phyloP scores from a whole-genome alignment of 2,113 vertebrate species.

The Ailurus styani region DNA sequence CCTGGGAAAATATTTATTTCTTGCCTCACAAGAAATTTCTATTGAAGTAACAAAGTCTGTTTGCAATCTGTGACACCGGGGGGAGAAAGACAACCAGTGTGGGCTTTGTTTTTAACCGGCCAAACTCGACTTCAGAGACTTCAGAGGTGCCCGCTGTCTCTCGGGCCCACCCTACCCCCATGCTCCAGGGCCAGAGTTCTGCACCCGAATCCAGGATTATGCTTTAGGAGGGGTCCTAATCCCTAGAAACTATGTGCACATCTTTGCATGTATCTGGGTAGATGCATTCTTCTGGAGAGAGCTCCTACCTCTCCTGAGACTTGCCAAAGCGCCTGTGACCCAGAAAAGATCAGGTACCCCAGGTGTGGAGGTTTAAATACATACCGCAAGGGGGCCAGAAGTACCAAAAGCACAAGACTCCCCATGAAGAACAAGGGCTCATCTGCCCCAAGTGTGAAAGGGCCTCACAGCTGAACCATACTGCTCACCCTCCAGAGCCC shows the following conservation, averaged over 20 bases:
- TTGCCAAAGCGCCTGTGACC: neutral
- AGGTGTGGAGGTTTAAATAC: neutral
- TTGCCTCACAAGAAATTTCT: constrained; percentile 9
- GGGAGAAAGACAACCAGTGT: neutral
- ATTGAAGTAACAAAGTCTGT: neutral
- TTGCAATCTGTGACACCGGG: neutral
- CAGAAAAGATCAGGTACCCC: neutral
- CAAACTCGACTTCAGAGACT: neutral
- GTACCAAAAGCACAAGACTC: neutral
- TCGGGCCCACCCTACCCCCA: neutral
- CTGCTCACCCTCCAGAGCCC: neutral
- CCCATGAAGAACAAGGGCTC: neutral
- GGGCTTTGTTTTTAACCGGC: neutral
- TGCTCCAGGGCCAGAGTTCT: neutral
- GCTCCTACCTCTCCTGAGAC: neutral
- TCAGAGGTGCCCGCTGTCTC: neutral
- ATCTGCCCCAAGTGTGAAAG: neutral
- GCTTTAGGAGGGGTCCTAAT: neutral
- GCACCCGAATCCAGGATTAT: neutral
- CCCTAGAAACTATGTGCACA: accelerated
- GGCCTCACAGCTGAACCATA: neutral
- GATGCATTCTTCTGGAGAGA: neutral
- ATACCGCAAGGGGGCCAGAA: neutral
- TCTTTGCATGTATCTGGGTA: accelerated
- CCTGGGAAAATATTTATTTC: constrained; percentile 49